These are phyloP conservation scores for Solea solea DNA, from an alignment of 2,113 vertebrate species.

Conservation along the genomic window DNA sequence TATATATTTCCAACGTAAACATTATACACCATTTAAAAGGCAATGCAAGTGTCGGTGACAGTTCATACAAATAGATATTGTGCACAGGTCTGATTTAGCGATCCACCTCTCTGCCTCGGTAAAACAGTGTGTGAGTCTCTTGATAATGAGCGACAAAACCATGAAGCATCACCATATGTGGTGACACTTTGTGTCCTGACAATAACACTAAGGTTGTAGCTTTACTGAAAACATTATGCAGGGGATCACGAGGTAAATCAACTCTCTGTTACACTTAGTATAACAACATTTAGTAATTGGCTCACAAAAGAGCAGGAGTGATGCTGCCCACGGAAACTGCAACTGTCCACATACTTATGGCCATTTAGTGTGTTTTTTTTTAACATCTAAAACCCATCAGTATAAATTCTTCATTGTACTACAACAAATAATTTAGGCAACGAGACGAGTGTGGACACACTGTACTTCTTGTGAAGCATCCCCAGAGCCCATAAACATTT, in stretches of 20 bases:
- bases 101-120: background rate
- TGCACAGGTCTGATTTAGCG: slow-evolving; percentile 13
- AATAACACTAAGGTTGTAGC: no score
- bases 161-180: slow-evolving; percentile 21
- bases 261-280: no score
- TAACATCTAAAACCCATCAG: slow-evolving; percentile 1
- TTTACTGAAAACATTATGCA: no score
- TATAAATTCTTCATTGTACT: slow-evolving; percentile 40
- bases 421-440: slow-evolving; percentile 34
- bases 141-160: slow-evolving; percentile 12
- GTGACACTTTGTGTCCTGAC: no score
- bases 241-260: no score
- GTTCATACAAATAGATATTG: background rate
- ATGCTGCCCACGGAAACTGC: background rate
- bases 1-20: slow-evolving; percentile 16
- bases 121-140: slow-evolving; percentile 1
- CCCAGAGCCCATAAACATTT: background rate
- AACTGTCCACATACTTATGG: background rate
- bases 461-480: slow-evolving; percentile 4
- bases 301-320: no score
- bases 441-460: background rate
- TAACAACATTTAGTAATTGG: no score
- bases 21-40: background rate
- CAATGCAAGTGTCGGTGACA: background rate
- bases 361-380: background rate